Evolutionary conservation across 2,113 vertebrate genomes (phyloP).

Genomic region (Oreochromis aureus): DNA sequence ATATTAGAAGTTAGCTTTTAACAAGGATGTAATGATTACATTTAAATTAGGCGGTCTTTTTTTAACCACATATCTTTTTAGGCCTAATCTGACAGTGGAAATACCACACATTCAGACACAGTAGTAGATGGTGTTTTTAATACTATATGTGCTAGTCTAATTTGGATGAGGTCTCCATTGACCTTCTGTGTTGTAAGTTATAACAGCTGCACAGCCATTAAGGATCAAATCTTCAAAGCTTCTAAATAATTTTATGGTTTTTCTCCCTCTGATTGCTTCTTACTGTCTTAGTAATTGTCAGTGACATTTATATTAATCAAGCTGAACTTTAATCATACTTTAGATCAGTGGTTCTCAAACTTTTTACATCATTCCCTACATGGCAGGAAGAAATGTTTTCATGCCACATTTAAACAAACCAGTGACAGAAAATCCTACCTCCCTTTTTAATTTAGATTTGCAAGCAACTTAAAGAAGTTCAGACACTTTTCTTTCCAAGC

Average conservation of each 20-base stretch:
- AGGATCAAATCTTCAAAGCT: background rate
- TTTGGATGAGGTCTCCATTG: background rate
- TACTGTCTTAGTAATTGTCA: background rate
- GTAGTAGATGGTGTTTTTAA: background rate
- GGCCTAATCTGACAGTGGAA: background rate
- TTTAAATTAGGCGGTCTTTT: background rate
- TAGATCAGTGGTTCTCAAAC: background rate
- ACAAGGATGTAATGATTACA: background rate
- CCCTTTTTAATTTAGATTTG: background rate
- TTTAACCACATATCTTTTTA: background rate
- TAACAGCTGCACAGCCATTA: background rate
- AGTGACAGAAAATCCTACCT: background rate
- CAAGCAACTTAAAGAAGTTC: too few relatives aligned
- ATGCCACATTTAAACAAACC: background rate
- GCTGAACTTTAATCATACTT: background rate
- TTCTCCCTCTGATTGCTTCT: background rate
- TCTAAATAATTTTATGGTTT: background rate
- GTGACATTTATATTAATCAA: background rate
- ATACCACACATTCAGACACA: background rate
- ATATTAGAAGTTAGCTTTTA: background rate
- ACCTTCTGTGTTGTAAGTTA: background rate
- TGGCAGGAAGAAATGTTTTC: background rate
- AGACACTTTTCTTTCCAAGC: too few relatives aligned
- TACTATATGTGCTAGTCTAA: background rate
- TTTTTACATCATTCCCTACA: background rate